phyloP scores from a whole-genome alignment of 2,113 vertebrate genomes.

The Dendropsophus ebraccatus region DNA sequence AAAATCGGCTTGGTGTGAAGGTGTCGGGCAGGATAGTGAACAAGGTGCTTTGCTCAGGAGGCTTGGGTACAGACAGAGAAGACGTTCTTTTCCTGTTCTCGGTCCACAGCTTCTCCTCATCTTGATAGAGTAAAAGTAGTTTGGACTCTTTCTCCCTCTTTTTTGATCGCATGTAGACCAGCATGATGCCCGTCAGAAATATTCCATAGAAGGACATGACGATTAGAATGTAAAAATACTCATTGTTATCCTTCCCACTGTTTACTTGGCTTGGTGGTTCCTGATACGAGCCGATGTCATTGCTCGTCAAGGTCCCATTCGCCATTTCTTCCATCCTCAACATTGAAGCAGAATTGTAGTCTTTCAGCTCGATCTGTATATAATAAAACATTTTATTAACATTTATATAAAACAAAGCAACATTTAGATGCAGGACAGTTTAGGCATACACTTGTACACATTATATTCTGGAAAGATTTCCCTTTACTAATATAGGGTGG shows the following conservation, averaged over 20 bases:
- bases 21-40: slow-evolving; percentile 78
- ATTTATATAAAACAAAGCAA: neutral
- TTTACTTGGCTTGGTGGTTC: slow-evolving; percentile 52
- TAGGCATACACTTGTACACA: neutral
- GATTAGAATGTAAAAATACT: slow-evolving; percentile 87
- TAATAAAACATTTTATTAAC: neutral
- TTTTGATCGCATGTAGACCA: slow-evolving; percentile 93
- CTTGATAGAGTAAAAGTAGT: slow-evolving; percentile 87
- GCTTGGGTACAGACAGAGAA: slow-evolving; percentile 67
- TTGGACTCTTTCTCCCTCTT: slow-evolving; percentile 83
- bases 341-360: slow-evolving; percentile 60
- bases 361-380: neutral
- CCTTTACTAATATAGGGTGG: neutral
- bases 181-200: slow-evolving; percentile 90
- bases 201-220: slow-evolving; percentile 94
- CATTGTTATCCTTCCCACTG: slow-evolving; percentile 71
- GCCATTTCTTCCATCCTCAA: slow-evolving; percentile 78
- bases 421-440: neutral
- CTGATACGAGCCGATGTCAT: slow-evolving; percentile 45
- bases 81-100: slow-evolving; percentile 79
- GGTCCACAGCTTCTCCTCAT: slow-evolving; percentile 89
- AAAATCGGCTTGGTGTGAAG: slow-evolving; percentile 80
- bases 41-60: slow-evolving; percentile 76
- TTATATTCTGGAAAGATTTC: neutral
- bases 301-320: slow-evolving; percentile 65